Conservation (phyloP, 2,797 vertebrate species). For the Parambassis ranga region DNA sequence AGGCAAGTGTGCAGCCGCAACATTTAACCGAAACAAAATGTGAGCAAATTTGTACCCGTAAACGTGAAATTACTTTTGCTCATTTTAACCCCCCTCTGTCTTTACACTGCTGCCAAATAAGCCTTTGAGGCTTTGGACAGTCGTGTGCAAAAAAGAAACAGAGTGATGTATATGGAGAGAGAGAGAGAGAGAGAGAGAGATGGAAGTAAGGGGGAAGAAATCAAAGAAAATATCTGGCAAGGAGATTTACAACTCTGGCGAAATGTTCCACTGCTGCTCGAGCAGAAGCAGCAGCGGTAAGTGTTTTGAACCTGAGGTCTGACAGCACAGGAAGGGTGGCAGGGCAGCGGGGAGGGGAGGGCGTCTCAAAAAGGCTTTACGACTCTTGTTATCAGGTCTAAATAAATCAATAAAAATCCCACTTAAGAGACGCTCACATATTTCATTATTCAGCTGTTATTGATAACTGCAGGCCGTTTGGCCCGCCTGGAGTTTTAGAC, state of each 20-base stretch:
- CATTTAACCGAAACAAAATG: conserved; percentile 58
- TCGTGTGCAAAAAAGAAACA: conserved; percentile 22
- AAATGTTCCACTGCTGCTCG: conserved; percentile 64
- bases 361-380: conserved; percentile 65
- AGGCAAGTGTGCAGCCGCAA: conserved; percentile 51
- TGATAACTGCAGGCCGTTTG: conserved; percentile 35
- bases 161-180: conserved; percentile 9
- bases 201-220: conserved; percentile 27
- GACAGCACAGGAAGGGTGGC: conserved; percentile 50
- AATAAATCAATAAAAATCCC: conserved; percentile 74
- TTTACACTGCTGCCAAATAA: conserved; percentile 42
- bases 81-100: conserved; percentile 35
- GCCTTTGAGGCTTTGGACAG: conserved; percentile 49
- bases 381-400: conserved; percentile 78
- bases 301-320: conserved; percentile 50
- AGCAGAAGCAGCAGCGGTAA: conserved; percentile 64
- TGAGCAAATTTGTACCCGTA: conserved; percentile 57
- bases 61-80: conserved; percentile 50
- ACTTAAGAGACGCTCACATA: conserved; percentile 46
- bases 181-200: conserved; percentile 14
- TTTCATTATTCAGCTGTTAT: conserved; percentile 63
- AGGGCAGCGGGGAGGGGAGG: conserved; percentile 1
- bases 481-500: conserved; percentile 43
- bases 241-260: conserved; percentile 75
- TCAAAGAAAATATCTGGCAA: conserved; percentile 76